Base-by-base conservation (phyloP, 2,797 vertebrate species). In the Tiaroga cobitis region DNA sequence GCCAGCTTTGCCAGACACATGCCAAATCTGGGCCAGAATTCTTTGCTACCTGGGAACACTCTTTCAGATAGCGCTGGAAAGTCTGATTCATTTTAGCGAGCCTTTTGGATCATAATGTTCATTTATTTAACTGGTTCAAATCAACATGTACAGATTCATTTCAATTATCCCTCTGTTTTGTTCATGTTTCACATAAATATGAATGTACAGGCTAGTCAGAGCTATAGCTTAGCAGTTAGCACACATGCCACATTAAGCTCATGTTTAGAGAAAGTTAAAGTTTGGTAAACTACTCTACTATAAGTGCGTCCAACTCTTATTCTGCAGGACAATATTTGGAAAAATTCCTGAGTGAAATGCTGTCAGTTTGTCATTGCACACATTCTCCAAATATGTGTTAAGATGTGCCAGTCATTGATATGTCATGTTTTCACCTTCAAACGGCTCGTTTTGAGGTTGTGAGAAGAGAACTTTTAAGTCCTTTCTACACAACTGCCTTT, bases 391-490 rank as follows among this genome's bases (percentile, higher is more conserved):
- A 84, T 41, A 26, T 15, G 18, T 78, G 74, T 77, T 75, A 59
- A 78, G n/a, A 77, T 24, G 63, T 84, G 82, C n/a, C 82, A 84
- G 63, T 78, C 74, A 80, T 51, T 46, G 65, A 79, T 79, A 61
- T 70, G 74, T 79, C 75, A 70, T 49, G 51, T 79, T 85, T 79
- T 51, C 51, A 80, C n/a, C 76, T 34, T 80, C 75, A 85, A 85
- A 80, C 49, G 61, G 15, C 43, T 72, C 29, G 6, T 46, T 70
- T 72, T 46, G 82, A 77, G 82, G 34, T 84, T 68, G 34, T 43
- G 16, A 63, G 46, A 56, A 77, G 49, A 49, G 1, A 43, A 79
- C 67, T 84, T 79, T 78, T 61, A 61, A 46, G 37, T 72, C 29
- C 6, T 32, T 56, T 84, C n/a, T 39, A 43, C 54, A 72, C 26